Evolutionary conservation across 2,113 vertebrate genomes (phyloP).

Genomic region (Lasiurus borealis): DNA sequence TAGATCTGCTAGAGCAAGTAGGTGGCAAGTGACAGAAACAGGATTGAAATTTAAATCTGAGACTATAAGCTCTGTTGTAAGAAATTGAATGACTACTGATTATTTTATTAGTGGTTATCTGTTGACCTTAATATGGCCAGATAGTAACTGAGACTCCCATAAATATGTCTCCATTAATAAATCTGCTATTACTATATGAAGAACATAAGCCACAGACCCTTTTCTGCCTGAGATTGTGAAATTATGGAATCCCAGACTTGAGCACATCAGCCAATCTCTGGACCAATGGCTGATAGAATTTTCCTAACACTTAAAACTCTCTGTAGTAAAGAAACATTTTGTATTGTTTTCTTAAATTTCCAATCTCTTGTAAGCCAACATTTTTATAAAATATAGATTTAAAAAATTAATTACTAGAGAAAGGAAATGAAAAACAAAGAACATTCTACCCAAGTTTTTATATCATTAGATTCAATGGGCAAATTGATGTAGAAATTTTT

Average conservation of each 20-base stretch:
- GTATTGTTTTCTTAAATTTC: neutral
- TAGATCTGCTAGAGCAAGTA: neutral
- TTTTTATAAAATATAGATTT: neutral
- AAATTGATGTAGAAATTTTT: neutral
- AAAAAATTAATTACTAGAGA: neutral
- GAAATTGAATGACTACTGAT: neutral
- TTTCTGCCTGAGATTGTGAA: neutral
- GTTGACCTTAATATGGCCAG: neutral
- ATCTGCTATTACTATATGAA: neutral
- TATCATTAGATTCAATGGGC: neutral
- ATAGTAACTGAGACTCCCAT: neutral
- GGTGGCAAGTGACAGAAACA: neutral
- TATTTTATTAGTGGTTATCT: neutral
- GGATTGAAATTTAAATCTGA: neutral
- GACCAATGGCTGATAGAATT: neutral
- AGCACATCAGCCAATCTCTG: neutral
- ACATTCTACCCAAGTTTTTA: neutral
- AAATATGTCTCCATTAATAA: neutral
- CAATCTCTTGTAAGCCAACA: neutral
- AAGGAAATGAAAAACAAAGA: neutral
- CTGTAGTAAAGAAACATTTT: neutral
- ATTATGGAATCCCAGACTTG: neutral
- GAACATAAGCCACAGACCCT: neutral
- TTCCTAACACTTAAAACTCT: slow-evolving; percentile 2
- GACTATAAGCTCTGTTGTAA: neutral